phyloP scores from a whole-genome alignment of 1,140 invertebrate species.

The Akabosia matsudoensis region DNA sequence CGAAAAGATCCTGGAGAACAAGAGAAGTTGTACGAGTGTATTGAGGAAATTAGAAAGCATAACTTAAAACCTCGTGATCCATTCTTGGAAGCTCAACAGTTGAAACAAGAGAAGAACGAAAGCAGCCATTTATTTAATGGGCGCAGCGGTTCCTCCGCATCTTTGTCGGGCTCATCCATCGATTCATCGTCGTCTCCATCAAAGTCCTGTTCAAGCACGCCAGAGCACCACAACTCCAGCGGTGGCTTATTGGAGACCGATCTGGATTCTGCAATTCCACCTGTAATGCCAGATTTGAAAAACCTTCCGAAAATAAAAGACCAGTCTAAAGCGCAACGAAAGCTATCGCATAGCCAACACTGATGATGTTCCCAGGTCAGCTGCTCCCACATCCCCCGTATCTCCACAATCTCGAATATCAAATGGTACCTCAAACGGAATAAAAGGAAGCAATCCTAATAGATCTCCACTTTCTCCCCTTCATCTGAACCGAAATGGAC shows the following conservation, averaged over 20 bases:
- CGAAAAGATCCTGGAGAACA: conserved; percentile 27
- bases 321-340: conserved; percentile 74
- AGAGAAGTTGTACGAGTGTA: conserved; percentile 47
- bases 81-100: neutral
- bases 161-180: conserved; percentile 1
- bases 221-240: neutral
- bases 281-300: conserved; percentile 45
- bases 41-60: conserved; percentile 43
- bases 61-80: conserved; percentile 43
- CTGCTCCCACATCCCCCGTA: neutral
- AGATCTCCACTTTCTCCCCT: neutral
- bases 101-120: conserved; percentile 12
- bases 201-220: neutral
- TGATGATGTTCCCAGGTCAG: conserved; percentile 34
- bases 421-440: neutral
- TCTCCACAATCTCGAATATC: neutral
- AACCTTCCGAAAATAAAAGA: conserved; percentile 47
- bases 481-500: conserved; percentile 1
- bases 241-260: conserved; percentile 41
- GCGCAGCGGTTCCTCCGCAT: neutral
- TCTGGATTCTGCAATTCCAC: conserved; percentile 45
- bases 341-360: conserved; percentile 80
- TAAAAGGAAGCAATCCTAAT: neutral
- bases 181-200: neutral
- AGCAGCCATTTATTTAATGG: neutral